Percentiles rank a stretch among this genome's conserved stretches.
Conservation (phyloP, 1,140 invertebrate genomes). For the Dendrolimus punctatus region DNA sequence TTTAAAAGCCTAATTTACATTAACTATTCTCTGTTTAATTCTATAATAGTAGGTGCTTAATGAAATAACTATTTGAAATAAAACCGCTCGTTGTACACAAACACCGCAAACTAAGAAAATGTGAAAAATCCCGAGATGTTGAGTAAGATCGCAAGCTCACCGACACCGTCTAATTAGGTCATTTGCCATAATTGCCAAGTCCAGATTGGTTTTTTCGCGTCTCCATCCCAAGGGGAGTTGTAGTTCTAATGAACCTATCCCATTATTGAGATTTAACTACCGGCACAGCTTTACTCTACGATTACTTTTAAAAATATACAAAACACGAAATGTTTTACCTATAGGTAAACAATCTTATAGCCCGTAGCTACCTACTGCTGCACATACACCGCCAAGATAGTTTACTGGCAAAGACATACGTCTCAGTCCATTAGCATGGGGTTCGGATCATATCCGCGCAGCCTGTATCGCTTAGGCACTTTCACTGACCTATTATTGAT, state of each 20-base stretch:
- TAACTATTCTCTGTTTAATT: no score
- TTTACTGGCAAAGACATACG: no score
- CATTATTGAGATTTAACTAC: constrained; percentile 27
- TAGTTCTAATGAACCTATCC: constrained; percentile 51
- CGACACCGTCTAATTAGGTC: constrained; percentile 46
- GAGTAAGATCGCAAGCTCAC: constrained; percentile 15
- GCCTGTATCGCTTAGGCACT: no score
- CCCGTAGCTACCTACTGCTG: no score
- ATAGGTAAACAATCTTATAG: no score
- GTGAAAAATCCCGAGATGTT: constrained; percentile 23
- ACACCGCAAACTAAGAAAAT: constrained; percentile 17
- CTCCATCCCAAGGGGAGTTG: constrained; percentile 40
- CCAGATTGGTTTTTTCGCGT: constrained; percentile 61
- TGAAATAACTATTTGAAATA: not conserved
- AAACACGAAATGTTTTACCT: no score
- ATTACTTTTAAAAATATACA: no score
- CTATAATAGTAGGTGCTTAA: constrained; percentile 1
- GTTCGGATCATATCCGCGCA: no score
- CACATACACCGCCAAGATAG: no score
- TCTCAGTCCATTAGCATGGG: no score
- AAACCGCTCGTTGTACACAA: not conserved
- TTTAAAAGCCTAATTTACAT: constrained; percentile 10
- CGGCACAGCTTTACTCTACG: no score
- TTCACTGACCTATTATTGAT: no score
- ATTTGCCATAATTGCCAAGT: constrained; percentile 55